A percentile compares a stretch with the other conserved stretches of the same genome.
These are phyloP conservation scores for Xylota segnis DNA, from an alignment of 2,888 invertebrate species.

Conservation along the genomic window DNA sequence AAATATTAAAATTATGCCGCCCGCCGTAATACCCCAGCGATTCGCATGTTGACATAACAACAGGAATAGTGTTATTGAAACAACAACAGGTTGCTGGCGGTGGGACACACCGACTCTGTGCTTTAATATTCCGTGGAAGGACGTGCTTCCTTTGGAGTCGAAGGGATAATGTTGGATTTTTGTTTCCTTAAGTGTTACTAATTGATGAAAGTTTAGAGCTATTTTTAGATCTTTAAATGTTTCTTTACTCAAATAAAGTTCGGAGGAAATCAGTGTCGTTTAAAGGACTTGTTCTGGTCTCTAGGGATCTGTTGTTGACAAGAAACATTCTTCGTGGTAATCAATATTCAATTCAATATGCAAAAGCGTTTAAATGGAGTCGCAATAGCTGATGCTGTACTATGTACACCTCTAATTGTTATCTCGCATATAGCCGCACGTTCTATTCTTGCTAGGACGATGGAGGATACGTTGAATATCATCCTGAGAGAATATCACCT, in stretches of 20 bases:
- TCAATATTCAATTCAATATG: no score
- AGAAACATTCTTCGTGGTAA: no score
- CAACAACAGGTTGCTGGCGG: constrained; percentile 1
- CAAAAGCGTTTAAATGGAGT: no score
- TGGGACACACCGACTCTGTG: no score
- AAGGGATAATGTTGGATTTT: neutral
- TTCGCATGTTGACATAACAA: constrained; percentile 11
- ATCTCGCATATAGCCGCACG: no score
- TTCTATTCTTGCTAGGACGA: no score
- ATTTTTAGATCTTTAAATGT: neutral
- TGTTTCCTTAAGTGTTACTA: neutral
- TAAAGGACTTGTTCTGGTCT: neutral
- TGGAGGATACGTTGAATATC: no score
- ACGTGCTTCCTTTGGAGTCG: neutral
- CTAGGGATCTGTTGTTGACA: no score
- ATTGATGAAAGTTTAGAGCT: neutral
- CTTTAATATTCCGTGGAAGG: neutral
- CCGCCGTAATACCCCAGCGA: neutral
- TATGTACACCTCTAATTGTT: no score
- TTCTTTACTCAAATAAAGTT: neutral
- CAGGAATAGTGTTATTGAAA: neutral
- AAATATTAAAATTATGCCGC: constrained; percentile 1
- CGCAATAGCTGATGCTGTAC: no score
- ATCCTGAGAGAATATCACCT: no score
- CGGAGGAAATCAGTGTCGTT: neutral